These are phyloP conservation scores for Noctua fimbriata DNA, from an alignment of 2,888 invertebrate species.

Conservation along the genomic window DNA sequence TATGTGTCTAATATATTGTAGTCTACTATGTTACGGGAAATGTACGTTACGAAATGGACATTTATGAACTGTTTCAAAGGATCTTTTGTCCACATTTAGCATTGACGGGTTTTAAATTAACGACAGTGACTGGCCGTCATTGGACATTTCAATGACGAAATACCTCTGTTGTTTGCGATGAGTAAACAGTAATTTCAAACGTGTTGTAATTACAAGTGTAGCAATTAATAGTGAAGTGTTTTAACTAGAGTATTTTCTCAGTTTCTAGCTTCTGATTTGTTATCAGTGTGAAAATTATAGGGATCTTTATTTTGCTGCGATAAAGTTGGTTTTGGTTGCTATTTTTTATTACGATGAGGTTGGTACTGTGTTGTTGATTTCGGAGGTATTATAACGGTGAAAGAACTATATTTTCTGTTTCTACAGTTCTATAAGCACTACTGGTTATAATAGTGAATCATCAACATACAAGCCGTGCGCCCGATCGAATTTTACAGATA, in stretches of 20 bases:
- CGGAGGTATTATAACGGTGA: not conserved
- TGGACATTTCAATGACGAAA: not conserved
- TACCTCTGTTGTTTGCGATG: not conserved
- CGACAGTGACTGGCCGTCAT: conserved; percentile 3
- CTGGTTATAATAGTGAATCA: too few relatives aligned
- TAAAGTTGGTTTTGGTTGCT: not conserved
- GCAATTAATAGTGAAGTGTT: not conserved
- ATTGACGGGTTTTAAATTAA: conserved; percentile 23
- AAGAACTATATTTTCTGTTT: not conserved
- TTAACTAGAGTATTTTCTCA: not conserved
- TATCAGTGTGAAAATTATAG: not conserved
- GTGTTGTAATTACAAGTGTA: not conserved
- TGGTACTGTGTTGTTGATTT: not conserved
- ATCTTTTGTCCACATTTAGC: conserved; percentile 33
- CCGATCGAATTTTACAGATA: too few relatives aligned
- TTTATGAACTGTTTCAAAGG: conserved; percentile 46
- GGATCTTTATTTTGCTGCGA: not conserved
- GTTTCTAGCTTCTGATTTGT: not conserved
- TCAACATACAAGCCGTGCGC: too few relatives aligned
- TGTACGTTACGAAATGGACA: conserved; percentile 39
- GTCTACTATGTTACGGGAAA: conserved; percentile 26
- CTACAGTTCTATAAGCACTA: not conserved
- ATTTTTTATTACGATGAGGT: too few relatives aligned
- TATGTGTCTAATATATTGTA: not conserved
- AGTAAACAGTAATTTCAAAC: not conserved